Conservation (phyloP, 2,113 vertebrate species). For the Desmodus rotundus region DNA sequence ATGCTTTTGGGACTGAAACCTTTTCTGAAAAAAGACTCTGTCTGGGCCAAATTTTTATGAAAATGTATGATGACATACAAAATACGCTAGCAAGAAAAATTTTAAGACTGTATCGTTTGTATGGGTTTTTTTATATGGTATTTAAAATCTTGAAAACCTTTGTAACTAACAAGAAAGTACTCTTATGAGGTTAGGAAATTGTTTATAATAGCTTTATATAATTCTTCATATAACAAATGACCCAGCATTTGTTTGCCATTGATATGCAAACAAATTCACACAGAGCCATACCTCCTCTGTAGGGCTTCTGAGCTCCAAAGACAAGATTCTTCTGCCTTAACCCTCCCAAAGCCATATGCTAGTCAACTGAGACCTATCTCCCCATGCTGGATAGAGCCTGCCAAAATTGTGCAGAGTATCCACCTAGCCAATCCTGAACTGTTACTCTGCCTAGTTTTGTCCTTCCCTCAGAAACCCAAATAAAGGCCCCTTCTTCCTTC, state of each 20-base stretch:
- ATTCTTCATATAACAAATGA: not conserved
- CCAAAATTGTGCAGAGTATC: not conserved
- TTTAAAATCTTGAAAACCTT: not conserved
- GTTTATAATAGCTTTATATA: no score
- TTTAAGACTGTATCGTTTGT: not conserved
- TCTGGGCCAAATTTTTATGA: not conserved
- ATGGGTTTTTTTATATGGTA: not conserved
- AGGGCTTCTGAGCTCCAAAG: rapidly evolving
- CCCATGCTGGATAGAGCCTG: not conserved
- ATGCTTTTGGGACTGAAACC: no score
- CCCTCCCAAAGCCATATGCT: not conserved
- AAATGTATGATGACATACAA: not conserved
- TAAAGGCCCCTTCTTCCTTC: not conserved
- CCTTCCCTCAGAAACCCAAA: not conserved
- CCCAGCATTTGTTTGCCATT: not conserved
- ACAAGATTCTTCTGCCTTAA: not conserved
- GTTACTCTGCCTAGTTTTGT: not conserved
- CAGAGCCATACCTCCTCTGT: not conserved
- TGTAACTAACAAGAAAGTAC: not conserved
- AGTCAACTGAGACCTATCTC: not conserved
- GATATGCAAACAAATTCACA: not conserved
- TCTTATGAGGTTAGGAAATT: no score
- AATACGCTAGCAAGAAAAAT: not conserved
- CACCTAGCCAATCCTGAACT: not conserved
- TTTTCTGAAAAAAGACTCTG: no score